Evolutionary conservation across 2,888 invertebrate species (phyloP).

Genomic region (Beris chalybata): DNA sequence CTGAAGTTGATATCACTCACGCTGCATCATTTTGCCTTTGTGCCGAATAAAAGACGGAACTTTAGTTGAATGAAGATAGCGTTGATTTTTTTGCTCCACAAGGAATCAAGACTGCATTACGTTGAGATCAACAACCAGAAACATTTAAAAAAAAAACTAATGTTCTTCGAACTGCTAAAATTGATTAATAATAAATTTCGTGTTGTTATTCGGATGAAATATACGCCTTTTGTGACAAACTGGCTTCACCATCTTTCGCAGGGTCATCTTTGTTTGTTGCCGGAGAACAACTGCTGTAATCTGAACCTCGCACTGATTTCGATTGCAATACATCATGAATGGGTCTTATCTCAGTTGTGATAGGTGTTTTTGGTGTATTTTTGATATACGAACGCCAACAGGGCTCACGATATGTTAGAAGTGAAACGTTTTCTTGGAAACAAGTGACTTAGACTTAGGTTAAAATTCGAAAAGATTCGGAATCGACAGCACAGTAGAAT

Average conservation of each 20-base stretch:
- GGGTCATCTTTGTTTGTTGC: not conserved
- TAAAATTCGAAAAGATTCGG: no score
- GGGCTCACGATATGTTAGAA: conserved; percentile 55
- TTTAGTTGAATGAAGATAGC: conserved; percentile 48
- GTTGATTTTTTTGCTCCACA: conserved; percentile 52
- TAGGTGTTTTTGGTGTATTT: conserved; percentile 52
- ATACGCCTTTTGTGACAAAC: conserved; percentile 53
- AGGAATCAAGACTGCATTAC: conserved; percentile 51
- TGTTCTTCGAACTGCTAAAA: no score
- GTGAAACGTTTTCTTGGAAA: conserved; percentile 41
- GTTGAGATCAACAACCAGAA: conserved; percentile 52
- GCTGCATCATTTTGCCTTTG: conserved; percentile 53
- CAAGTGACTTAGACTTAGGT: no score
- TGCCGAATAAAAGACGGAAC: conserved; percentile 52
- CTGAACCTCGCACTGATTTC: conserved; percentile 43
- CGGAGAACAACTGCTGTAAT: conserved; percentile 7
- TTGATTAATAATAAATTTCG: no score
- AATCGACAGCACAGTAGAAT: no score
- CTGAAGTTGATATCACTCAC: no score
- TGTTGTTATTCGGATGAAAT: conserved; percentile 50
- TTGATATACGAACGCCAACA: conserved; percentile 55
- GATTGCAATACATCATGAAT: conserved; percentile 35
- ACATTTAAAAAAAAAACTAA: conserved; percentile 26
- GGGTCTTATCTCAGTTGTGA: conserved; percentile 48
- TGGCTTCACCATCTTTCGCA: conserved; percentile 15